Base-by-base conservation (phyloP, 2,797 vertebrate species). In the Danio albolineatus region DNA sequence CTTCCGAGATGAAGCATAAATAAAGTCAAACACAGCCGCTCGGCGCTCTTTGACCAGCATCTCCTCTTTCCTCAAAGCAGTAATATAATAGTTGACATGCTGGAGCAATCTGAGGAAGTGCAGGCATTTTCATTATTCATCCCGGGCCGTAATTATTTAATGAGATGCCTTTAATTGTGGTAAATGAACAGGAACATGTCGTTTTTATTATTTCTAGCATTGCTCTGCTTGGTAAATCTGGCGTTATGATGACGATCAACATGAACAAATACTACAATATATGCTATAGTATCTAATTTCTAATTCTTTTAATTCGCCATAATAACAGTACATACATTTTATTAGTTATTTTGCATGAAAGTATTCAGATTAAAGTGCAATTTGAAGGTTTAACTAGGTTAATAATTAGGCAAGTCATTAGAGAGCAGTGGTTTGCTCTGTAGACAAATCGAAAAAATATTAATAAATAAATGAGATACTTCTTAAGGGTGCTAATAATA, bases 51-150 rank as follows among this genome's bases (percentile, higher is more conserved):
- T 28, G 28, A 28, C 28, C 56, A 21, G n/a, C 36, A 62, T 17
- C 69, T 64, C 56, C 76, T 70, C 77, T 65, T 73, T 79, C 69
- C 39, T 64, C 39, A 56, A 54, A 65, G 12, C 7, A 74, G 81
- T 74, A 73, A 79, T 70, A 54, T 67, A 75, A 74, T 65, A 73
- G 69, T 73, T 61, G 65, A 70, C 79, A 70, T 76, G 54, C 56
- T 12, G 13, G 65, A 70, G 56, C 66, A 70, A 78, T 70, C 44
- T 1, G 44, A 78, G 65, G 44, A 70, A 88, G 71, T 77, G 73
- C 76, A 81, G 85, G 84, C 83, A 87, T 86, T 85, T 74, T 72
- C 85, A 88, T 86, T 84, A 86, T 87, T 80, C 85, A 85, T 86
- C 83, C 36, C 19, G 48, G 77, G 80, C 86, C 87, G 85, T 89